These are phyloP conservation scores for Vireo altiloquus DNA, from an alignment of 2,113 vertebrate species.

Conservation along the genomic window DNA sequence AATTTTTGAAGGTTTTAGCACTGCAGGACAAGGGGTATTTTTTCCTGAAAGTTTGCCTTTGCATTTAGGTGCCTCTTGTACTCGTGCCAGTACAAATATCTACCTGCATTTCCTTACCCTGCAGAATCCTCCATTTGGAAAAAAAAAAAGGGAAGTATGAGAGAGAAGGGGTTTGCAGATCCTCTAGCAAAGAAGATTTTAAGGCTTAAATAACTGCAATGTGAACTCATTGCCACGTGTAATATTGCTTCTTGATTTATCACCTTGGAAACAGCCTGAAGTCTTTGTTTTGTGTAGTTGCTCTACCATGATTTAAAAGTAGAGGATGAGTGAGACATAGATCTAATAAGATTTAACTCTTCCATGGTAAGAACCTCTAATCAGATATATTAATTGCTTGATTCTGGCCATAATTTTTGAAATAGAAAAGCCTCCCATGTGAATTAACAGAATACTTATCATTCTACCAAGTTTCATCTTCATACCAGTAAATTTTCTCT, in stretches of 20 bases:
- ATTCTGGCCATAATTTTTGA: not conserved
- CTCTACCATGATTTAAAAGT: not conserved
- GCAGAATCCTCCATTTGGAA: not conserved
- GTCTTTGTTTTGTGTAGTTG: not conserved
- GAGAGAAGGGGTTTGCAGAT: not conserved
- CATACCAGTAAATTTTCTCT: not conserved
- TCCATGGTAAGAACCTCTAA: not conserved
- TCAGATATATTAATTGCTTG: not conserved
- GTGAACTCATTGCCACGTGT: slow-evolving; percentile 13
- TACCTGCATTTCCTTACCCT: not conserved
- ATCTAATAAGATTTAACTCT: not conserved
- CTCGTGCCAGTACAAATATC: not conserved
- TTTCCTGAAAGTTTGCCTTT: not conserved
- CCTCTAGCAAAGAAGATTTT: not conserved
- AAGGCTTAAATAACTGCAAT: not conserved
- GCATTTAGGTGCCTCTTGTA: not conserved
- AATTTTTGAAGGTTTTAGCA: not conserved
- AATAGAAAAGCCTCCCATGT: not conserved
- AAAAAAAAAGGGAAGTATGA: not conserved
- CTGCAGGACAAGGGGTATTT: not conserved
- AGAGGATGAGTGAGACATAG: not conserved
- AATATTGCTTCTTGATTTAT: slow-evolving; percentile 39
- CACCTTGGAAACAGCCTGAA: slow-evolving; percentile 35
- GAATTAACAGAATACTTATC: not conserved
- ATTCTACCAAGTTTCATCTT: not conserved